Percentiles rank a stretch among this genome's conserved stretches.
These are phyloP conservation scores for Acanthoscelides obtectus DNA, from an alignment of 2,888 invertebrate genomes.

Conservation along the genomic window DNA sequence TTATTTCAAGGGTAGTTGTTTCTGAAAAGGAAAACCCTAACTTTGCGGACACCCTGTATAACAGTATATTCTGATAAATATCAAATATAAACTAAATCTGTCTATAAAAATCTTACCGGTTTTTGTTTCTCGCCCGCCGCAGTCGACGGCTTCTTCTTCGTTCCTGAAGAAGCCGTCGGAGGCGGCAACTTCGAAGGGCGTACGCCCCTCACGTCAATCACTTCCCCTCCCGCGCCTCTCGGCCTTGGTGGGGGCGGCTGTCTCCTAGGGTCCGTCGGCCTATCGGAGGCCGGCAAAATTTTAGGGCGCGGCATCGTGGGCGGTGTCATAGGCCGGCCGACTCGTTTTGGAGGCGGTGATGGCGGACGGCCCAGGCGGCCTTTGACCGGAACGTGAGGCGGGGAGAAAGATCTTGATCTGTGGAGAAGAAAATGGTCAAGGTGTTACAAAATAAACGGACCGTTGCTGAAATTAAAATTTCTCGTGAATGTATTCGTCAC, in stretches of 20 bases:
- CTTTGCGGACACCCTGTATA: too few species aligned
- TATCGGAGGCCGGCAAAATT: conserved; percentile 29
- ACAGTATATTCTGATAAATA: too few species aligned
- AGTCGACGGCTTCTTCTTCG: neutral
- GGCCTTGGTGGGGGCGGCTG: conserved; percentile 56
- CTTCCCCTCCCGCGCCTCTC: conserved; percentile 49
- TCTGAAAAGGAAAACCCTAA: too few species aligned
- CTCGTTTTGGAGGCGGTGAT: conserved; percentile 55
- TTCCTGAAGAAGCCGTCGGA: conserved; percentile 13
- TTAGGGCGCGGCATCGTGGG: conserved; percentile 45
- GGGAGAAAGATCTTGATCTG: conserved; percentile 57
- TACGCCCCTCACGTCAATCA: conserved; percentile 48
- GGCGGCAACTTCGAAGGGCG: conserved; percentile 50
- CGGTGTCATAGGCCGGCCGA: conserved; percentile 52
- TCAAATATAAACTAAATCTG: too few species aligned
- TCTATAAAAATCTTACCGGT: too few species aligned
- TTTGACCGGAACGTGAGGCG: conserved; percentile 39
- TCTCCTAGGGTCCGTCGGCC: conserved; percentile 49
- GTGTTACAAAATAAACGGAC: too few species aligned
- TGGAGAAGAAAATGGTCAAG: too few species aligned
- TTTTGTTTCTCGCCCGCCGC: conserved; percentile 37
- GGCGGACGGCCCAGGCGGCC: conserved; percentile 45
- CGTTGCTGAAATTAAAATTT: too few species aligned
- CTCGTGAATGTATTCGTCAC: too few species aligned
- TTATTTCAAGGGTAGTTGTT: too few species aligned